Conservation (phyloP, 2,113 vertebrate species). For the Holacanthus passer region DNA sequence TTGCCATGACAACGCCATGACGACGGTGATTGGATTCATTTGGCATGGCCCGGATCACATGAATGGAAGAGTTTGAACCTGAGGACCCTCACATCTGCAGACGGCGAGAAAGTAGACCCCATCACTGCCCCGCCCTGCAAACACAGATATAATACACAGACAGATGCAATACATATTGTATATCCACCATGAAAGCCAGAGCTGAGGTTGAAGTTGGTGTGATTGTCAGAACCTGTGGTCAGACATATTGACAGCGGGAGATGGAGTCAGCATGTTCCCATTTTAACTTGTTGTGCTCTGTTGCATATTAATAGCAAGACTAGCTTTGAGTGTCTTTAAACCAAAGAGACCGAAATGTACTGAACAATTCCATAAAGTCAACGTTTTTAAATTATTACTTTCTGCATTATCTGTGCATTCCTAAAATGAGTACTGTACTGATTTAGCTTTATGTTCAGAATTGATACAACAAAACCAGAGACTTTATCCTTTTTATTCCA, state of each 20-base stretch:
- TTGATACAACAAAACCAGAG: not conserved
- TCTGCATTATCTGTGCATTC: not conserved
- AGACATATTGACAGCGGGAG: not conserved
- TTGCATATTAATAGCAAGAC: constrained; percentile 22
- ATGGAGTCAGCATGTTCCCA: not conserved
- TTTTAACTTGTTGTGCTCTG: not conserved
- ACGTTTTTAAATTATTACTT: not conserved
- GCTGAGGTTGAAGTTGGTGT: not conserved
- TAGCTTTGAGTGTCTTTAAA: not conserved
- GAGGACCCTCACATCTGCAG: constrained; percentile 41
- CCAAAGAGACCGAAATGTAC: not conserved
- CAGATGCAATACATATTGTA: not conserved
- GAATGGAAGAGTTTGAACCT: constrained; percentile 66
- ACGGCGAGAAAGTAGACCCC: not conserved
- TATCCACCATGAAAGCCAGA: not conserved
- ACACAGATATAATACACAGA: not conserved
- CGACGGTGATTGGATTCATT: constrained; percentile 72
- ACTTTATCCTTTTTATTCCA: not conserved
- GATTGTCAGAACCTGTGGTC: not conserved
- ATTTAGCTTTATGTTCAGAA: not conserved
- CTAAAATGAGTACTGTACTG: not conserved
- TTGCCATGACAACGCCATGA: constrained; percentile 77
- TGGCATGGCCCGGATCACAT: constrained; percentile 35
- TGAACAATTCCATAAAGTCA: not conserved
- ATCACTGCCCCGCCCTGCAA: not conserved